Base-by-base conservation (phyloP, 2,113 vertebrate species). In the Rhinichthys klamathensis region DNA sequence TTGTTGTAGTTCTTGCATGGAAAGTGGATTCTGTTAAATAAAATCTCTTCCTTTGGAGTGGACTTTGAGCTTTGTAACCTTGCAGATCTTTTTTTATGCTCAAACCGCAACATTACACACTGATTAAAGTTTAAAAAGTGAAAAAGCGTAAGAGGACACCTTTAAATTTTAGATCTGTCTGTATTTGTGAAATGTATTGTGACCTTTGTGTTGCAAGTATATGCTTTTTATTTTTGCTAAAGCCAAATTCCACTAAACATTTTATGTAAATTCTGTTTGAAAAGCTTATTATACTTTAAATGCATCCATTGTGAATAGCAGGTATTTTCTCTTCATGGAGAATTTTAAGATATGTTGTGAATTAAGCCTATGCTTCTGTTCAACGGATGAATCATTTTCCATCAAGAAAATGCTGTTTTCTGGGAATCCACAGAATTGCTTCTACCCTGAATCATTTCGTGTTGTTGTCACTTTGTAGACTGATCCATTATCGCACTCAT, bases 401-500 rank as follows among this genome's bases (percentile, higher is more conserved):
- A n/a, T 38, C 49, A 56, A 41, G 12, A 41, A 70, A 69, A 69
- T 16, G 0, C 16, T 21, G 38, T 44, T 82, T 82, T 69, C 63
- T 69, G 21, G 44, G 44, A 82, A 38, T 41, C 32, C 7, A 2
- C 23, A 25, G 30, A 70, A 58, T 44, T 27, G 63, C 49, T 56
- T 72, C 49, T 61, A 69, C 18, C 12, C 81, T 54, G 41, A 63
- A 81, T 67, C 41, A 2, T 25, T 82, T 49, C 21, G 67, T 72
- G 60, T 49, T 73, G n/a, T 51, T 54, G 79, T 85, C 32, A 83
- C 25, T 18, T 79, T 85, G 72, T 73, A 60, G 80, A 49, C 80
- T 73, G 44, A 73, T 67, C 75, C 67, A 74, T 82, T 82, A 82
- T 83, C 32, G 12, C 51, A 83, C 78, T 86, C 58, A 65, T 86